phyloP scores from a whole-genome alignment of 2,113 vertebrate species.

The Chionomys nivalis region DNA sequence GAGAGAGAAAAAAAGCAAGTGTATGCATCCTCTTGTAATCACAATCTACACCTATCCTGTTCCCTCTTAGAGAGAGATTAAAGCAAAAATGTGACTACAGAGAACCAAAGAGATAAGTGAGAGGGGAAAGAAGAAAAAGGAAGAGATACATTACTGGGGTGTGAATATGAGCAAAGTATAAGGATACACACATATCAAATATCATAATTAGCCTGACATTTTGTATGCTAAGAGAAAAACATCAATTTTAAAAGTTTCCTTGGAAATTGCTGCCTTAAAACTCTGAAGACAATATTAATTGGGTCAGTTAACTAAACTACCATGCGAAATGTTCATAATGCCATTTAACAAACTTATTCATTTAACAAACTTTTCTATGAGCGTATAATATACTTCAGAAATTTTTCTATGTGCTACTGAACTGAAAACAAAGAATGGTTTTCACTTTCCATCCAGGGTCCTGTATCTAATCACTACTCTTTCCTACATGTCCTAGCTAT shows the following conservation, averaged over 20 bases:
- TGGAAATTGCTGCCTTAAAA: background rate
- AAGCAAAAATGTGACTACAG: background rate
- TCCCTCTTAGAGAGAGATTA: background rate
- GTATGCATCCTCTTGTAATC: background rate
- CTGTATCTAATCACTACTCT: background rate
- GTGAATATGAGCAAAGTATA: background rate
- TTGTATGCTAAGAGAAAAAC: background rate
- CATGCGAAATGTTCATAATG: background rate
- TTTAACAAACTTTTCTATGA: conserved; percentile 27
- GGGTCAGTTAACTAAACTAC: background rate
- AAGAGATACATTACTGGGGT: background rate
- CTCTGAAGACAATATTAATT: conserved; percentile 29
- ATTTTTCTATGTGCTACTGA: background rate
- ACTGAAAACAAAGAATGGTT: conserved; percentile 18
- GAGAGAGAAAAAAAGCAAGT: background rate
- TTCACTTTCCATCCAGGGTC: background rate
- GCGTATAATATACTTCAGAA: conserved; percentile 26
- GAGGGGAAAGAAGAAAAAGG: background rate
- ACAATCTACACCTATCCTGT: background rate
- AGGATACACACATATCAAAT: background rate
- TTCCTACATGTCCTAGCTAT: background rate
- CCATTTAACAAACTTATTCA: conserved; percentile 31
- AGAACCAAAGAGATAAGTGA: background rate
- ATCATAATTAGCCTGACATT: background rate
- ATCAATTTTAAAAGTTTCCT: background rate